Conservation (phyloP, 2,888 invertebrate species). For the Cremastinae sp. region DNA sequence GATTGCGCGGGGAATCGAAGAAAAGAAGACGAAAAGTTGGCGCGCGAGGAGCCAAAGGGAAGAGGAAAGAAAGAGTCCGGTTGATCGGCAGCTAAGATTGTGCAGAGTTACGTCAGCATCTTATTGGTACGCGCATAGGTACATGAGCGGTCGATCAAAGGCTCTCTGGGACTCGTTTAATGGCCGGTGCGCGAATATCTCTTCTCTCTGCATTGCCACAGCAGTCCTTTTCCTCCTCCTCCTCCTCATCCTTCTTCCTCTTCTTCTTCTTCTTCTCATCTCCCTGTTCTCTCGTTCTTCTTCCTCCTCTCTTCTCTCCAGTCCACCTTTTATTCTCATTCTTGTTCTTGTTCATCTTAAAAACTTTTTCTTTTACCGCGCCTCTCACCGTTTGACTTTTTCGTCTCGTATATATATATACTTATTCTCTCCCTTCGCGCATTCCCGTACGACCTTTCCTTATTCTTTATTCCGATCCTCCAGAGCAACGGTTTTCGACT, state of each 20-base stretch:
- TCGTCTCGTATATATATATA: no score
- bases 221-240: slow-evolving; percentile 44
- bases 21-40: slow-evolving; percentile 54
- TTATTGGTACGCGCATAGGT: slow-evolving; percentile 75
- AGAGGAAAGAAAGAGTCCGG: slow-evolving; percentile 61
- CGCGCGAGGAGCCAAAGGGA: slow-evolving; percentile 38
- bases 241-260: slow-evolving; percentile 23
- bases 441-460: slow-evolving; percentile 14
- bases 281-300: no score
- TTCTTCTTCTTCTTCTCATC: slow-evolving; percentile 17
- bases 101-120: slow-evolving; percentile 77
- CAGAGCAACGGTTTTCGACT: slow-evolving; percentile 20
- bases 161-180: slow-evolving; percentile 72
- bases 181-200: slow-evolving; percentile 68
- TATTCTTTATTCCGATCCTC: slow-evolving; percentile 33
- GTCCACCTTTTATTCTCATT: no score
- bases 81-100: slow-evolving; percentile 76
- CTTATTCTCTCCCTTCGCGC: slow-evolving; percentile 22
- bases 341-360: slow-evolving; percentile 21
- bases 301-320: slow-evolving; percentile 25
- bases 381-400: slow-evolving; percentile 33
- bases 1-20: slow-evolving; percentile 34
- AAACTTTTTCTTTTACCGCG: slow-evolving; percentile 41
- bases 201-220: slow-evolving; percentile 48
- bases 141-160: slow-evolving; percentile 77